A percentile compares a stretch with the other conserved stretches of the same genome.
These are phyloP conservation scores for Bradypodion ventrale DNA, from an alignment of 2,797 vertebrate genomes.

Conservation along the genomic window DNA sequence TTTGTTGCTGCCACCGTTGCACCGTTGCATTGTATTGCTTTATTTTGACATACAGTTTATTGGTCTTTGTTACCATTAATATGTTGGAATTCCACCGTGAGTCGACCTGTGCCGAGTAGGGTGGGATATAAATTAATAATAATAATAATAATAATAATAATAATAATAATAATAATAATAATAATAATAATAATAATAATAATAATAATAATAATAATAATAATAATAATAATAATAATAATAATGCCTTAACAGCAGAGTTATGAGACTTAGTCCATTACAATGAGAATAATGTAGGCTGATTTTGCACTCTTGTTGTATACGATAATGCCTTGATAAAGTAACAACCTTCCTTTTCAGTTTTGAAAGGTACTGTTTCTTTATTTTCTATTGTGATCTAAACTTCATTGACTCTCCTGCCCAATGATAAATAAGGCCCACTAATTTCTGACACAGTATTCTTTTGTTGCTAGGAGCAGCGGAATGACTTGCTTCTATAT, in stretches of 20 bases:
- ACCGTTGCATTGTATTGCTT: no score
- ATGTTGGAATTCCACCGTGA: no score
- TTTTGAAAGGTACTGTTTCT: not conserved
- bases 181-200: no score
- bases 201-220: no score
- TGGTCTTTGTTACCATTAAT: no score
- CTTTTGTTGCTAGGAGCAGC: not conserved
- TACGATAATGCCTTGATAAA: not conserved
- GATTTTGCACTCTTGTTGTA: not conserved
- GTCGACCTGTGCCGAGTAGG: no score
- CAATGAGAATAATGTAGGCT: conserved; percentile 9
- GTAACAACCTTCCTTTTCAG: not conserved
- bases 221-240: no score
- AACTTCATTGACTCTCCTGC: not conserved
- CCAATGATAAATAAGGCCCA: not conserved
- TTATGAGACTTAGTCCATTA: conserved; percentile 1
- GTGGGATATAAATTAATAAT: no score
- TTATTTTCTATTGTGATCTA: not conserved
- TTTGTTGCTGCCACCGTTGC: no score
- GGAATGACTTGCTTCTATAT: not conserved
- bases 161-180: no score
- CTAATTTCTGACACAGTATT: not conserved
- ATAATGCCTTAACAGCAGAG: conserved; percentile 45
- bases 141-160: no score
- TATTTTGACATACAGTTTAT: no score